A percentile compares a stretch with the other conserved stretches of the same genome.
These are phyloP conservation scores for Carlito syrichta DNA, from an alignment of 2,113 vertebrate species.

Conservation along the genomic window DNA sequence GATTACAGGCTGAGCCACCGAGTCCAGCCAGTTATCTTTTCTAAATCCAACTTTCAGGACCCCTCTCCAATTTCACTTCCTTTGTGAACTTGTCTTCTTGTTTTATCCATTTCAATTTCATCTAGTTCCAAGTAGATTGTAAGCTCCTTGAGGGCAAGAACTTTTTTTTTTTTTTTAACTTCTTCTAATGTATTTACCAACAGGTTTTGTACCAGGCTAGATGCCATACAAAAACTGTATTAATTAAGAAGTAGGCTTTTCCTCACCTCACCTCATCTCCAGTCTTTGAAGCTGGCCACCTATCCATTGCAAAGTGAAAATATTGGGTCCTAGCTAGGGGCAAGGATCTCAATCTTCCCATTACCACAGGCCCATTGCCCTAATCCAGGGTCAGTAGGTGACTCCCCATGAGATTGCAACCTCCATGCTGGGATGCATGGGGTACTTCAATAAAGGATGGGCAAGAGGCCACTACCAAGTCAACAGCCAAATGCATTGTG, in stretches of 20 bases:
- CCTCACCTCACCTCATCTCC: too few species aligned
- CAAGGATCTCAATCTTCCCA: background rate
- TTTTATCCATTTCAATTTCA: background rate
- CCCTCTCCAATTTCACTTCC: background rate
- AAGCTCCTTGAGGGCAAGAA: background rate
- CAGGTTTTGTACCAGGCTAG: background rate
- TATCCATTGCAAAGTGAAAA: background rate
- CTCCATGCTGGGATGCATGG: background rate
- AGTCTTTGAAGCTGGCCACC: background rate
- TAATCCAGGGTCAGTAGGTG: background rate
- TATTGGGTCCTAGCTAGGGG: background rate
- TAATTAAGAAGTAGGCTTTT: background rate
- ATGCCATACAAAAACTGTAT: background rate
- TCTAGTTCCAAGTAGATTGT: background rate
- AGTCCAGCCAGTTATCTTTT: too few species aligned
- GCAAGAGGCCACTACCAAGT: background rate
- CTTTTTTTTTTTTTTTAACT: slow-evolving; percentile 7
- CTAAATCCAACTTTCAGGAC: background rate
- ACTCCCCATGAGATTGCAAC: background rate
- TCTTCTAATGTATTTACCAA: background rate
- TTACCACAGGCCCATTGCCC: background rate
- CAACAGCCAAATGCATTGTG: background rate
- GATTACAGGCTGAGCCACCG: too few species aligned
- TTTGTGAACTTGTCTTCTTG: background rate
- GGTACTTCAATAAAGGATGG: background rate